phyloP scores from a whole-genome alignment of 2,113 vertebrate genomes.

The Falco punctatus region DNA sequence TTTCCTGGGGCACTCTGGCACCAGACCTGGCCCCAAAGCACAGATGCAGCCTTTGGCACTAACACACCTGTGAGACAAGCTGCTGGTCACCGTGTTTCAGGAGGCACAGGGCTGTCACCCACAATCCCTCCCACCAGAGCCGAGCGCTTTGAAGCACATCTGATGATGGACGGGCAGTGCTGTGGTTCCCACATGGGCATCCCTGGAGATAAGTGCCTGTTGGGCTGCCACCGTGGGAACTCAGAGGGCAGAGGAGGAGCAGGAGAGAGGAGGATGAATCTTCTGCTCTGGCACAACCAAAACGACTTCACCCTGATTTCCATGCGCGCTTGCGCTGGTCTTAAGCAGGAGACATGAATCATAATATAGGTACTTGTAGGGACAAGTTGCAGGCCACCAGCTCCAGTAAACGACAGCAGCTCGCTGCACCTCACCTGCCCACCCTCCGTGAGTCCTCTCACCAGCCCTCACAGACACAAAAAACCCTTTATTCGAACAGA shows the following conservation, averaged over 20 bases:
- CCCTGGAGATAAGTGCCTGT: not conserved
- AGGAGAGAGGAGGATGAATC: not conserved
- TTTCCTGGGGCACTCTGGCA: not conserved
- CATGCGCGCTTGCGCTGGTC: not conserved
- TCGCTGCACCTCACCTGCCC: fast-evolving
- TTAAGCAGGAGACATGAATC: not conserved
- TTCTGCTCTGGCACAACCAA: not conserved
- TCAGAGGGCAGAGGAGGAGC: not conserved
- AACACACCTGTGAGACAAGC: not conserved
- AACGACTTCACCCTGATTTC: not conserved
- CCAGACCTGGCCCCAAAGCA: not conserved
- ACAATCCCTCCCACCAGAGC: not conserved
- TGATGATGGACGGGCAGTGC: not conserved
- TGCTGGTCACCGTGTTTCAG: fast-evolving
- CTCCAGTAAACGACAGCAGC: not conserved
- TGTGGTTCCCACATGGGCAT: not conserved
- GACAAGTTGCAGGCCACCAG: not conserved
- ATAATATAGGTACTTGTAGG: not conserved
- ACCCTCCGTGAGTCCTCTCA: not conserved
- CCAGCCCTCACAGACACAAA: not conserved
- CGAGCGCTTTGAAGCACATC: not conserved
- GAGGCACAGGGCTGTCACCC: not conserved
- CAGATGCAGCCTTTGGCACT: fast-evolving
- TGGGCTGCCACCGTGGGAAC: not conserved
- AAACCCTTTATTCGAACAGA: not conserved